A percentile compares a stretch with the other conserved stretches of the same genome.
phyloP scores from a whole-genome alignment of 2,113 vertebrate species.

The Drymodes brunneopygia region DNA sequence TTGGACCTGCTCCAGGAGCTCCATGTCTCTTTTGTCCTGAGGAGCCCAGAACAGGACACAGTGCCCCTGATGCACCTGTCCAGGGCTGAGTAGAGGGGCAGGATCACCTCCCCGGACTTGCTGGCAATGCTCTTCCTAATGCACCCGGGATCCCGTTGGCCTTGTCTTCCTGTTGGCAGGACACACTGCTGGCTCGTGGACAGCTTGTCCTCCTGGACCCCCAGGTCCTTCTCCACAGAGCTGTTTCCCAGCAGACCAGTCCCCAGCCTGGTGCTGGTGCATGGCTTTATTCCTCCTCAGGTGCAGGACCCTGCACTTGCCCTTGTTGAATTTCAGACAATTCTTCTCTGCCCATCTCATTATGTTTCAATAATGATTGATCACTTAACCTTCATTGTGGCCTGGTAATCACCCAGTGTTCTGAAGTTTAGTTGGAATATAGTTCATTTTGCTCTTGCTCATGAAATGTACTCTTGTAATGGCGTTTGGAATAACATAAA shows the following conservation, averaged over 20 bases:
- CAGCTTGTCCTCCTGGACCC: background rate
- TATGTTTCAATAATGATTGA: background rate
- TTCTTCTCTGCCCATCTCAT: background rate
- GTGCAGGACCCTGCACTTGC: background rate
- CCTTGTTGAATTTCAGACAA: background rate
- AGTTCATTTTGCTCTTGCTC: background rate
- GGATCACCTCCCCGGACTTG: accelerated
- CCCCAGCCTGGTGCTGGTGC: background rate
- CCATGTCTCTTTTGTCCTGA: background rate
- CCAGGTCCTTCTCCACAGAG: background rate
- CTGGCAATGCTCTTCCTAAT: accelerated
- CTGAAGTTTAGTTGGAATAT: background rate
- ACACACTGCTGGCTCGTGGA: background rate
- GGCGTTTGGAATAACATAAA: background rate
- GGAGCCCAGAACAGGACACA: background rate
- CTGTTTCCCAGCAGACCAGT: background rate
- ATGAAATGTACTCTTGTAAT: background rate
- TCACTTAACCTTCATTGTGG: background rate
- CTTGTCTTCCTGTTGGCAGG: background rate
- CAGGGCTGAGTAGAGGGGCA: background rate
- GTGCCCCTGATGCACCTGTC: background rate
- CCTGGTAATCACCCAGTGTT: background rate
- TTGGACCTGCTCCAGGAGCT: background rate
- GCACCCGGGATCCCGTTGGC: background rate
- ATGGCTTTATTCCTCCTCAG: background rate